Evolutionary conservation across 2,888 invertebrate species (phyloP).

Genomic region (Chymomyza amoena): DNA sequence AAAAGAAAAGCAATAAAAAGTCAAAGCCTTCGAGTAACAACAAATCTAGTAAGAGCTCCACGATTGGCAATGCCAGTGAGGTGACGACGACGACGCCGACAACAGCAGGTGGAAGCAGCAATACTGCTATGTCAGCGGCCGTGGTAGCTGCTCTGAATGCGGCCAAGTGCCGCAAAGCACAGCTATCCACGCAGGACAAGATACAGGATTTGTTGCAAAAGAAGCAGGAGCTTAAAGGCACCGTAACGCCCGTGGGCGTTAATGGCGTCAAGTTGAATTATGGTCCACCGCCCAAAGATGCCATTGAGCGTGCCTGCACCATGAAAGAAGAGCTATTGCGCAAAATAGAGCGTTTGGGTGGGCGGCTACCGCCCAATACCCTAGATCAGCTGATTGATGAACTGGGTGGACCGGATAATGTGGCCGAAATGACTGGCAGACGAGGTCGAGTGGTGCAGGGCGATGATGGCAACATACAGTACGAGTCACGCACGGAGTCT

Average conservation of each 20-base stretch:
- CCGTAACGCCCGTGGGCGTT: slow-evolving; percentile 74
- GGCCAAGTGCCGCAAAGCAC: slow-evolving; percentile 71
- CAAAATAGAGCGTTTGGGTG: slow-evolving; percentile 91
- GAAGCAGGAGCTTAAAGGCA: slow-evolving; percentile 77
- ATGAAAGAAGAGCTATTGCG: slow-evolving; percentile 95
- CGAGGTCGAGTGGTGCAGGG: slow-evolving; percentile 95
- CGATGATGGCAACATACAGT: slow-evolving; percentile 94
- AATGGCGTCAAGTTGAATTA: slow-evolving; percentile 77
- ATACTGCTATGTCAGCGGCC: slow-evolving; percentile 43
- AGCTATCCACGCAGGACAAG: slow-evolving; percentile 86
- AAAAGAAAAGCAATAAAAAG: slow-evolving; percentile 60
- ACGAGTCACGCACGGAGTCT: slow-evolving; percentile 95
- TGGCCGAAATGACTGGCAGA: slow-evolving; percentile 99
- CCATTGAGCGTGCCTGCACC: slow-evolving; percentile 92
- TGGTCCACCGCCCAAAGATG: slow-evolving; percentile 86
- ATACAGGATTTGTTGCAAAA: slow-evolving; percentile 84
- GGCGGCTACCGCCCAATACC: slow-evolving; percentile 95
- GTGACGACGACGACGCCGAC: too few species aligned
- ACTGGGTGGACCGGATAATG: slow-evolving; percentile 97
- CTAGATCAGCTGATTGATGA: slow-evolving; percentile 99
- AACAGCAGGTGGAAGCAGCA: slow-evolving; percentile 7
- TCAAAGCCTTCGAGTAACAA: slow-evolving; percentile 25
- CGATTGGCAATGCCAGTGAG: neutral
- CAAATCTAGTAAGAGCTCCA: neutral
- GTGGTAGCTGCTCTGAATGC: slow-evolving; percentile 52